Evolutionary conservation across 2,113 vertebrate species (phyloP), one percentile per base, ranked within the genome.

Genomic region (Gallinago paraguaiae): DNA sequence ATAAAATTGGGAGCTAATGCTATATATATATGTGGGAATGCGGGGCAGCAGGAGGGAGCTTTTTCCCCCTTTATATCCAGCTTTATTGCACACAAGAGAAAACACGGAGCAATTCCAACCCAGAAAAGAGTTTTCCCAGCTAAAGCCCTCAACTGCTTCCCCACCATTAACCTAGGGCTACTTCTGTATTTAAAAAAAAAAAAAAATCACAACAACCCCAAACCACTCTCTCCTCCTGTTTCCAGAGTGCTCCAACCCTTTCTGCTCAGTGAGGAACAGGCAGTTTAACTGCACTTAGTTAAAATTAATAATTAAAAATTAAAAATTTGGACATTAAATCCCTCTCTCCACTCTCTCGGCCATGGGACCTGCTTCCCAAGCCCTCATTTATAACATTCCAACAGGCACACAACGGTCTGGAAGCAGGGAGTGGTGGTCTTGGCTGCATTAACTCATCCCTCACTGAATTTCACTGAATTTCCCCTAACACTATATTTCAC

Each of bases 1-100:
- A 91, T 63, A 93, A 90, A 93, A 88, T 63, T 72, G 56, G 69
- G 70, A 65, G 23, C 15, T 82, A 56, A 51, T 18, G n/a, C 46
- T 78, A 33, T 56, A 83, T 59, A 83, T 35, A 86, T 33, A 16
- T 31, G 11, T 72, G 75, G 39, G 63, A 87, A 87, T 4, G 33
- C 12, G 72, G 45, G 70, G 53, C 50, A 76, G 68, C 27, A 65
- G 17, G 13, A 68, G 31, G 51, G 65, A 88, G 12, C 25, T 60
- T 93, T 77, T 24, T 39, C 11, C 45, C 15, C 10, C n/a, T 76
- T 85, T 56, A 88, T 31, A 83, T 56, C 13, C 71, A 90, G 22
- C 9, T 69, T 91, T 65, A 70, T 31, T 51, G 54, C 41, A 85
- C 25, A 54, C 27, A 43, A 39, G 37, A 65, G 33, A 37, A 76